These are phyloP conservation scores for Protomyctophum bolini DNA, from an alignment of 2,113 vertebrate species.

Conservation along the genomic window DNA sequence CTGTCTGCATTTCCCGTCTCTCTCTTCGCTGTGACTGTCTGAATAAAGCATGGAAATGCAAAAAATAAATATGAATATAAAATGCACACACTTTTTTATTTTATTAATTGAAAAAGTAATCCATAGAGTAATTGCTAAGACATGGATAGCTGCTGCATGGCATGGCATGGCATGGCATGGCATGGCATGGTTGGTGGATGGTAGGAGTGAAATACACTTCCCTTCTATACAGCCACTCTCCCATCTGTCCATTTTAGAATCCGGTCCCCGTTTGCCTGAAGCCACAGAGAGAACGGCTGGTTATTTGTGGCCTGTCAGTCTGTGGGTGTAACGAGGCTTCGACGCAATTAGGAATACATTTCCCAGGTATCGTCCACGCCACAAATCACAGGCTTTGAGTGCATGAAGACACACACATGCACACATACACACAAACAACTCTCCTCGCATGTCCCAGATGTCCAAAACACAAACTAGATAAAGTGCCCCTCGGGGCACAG, in stretches of 20 bases:
- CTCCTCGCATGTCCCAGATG: no score
- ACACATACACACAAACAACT: neutral
- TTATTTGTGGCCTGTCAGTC: constrained; percentile 76
- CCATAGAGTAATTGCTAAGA: no score
- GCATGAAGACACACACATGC: neutral
- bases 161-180: no score
- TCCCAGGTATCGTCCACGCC: constrained; percentile 54
- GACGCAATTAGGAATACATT: constrained; percentile 74
- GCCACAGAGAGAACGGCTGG: constrained; percentile 66
- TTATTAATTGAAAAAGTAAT: no score
- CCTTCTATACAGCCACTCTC: constrained; percentile 47
- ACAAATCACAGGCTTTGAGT: constrained; percentile 60
- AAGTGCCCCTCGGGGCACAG: no score
- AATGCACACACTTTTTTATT: no score
- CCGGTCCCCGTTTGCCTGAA: constrained; percentile 43
- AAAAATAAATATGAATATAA: no score
- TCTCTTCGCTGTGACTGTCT: no score
- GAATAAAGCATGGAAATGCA: no score
- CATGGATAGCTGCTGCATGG: no score
- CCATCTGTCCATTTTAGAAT: constrained; percentile 63
- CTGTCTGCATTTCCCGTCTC: no score
- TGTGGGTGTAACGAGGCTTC: constrained; percentile 69
- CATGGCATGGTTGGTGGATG: constrained; percentile 39
- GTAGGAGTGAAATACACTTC: constrained; percentile 57
- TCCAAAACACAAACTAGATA: no score